phyloP scores from a whole-genome alignment of 2,888 invertebrate genomes.

The Tachina grossa region DNA sequence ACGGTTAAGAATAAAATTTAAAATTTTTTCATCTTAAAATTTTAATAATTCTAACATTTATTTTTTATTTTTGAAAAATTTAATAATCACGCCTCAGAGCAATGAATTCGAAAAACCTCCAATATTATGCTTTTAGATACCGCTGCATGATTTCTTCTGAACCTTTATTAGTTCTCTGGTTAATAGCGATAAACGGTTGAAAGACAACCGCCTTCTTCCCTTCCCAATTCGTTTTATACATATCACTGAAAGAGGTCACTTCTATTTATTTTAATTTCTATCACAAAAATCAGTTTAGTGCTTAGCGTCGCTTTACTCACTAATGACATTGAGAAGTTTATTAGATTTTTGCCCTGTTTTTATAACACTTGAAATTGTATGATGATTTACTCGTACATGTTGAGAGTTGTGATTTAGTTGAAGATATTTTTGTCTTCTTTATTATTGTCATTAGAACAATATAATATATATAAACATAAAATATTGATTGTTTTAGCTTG shows the following conservation, averaged over 20 bases:
- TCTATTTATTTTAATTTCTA: slow-evolving; percentile 6
- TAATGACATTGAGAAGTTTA: slow-evolving; percentile 18
- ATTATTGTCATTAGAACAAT: neutral
- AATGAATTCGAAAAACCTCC: too few relatives aligned
- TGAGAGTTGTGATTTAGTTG: neutral
- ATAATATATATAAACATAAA: slow-evolving; percentile 13
- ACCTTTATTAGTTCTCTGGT: too few relatives aligned
- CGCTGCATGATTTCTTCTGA: too few relatives aligned
- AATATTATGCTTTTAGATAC: too few relatives aligned
- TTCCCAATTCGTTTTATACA: too few relatives aligned
- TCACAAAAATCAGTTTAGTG: slow-evolving; percentile 19
- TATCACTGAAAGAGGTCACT: slow-evolving; percentile 11
- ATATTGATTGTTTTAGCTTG: slow-evolving; percentile 38
- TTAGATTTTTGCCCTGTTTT: slow-evolving; percentile 36
- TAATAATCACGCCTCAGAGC: too few relatives aligned
- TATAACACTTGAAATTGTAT: slow-evolving; percentile 15
- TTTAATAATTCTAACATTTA: too few relatives aligned
- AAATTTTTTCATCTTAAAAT: too few relatives aligned
- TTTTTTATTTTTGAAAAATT: too few relatives aligned
- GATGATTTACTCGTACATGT: neutral
- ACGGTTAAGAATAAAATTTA: too few relatives aligned
- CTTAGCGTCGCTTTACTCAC: slow-evolving; percentile 28
- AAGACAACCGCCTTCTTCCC: too few relatives aligned
- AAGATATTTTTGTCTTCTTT: neutral
- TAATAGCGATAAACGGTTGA: too few relatives aligned